Conservation (phyloP, 2,888 invertebrate genomes). For the Anagyrus pseudococci region DNA sequence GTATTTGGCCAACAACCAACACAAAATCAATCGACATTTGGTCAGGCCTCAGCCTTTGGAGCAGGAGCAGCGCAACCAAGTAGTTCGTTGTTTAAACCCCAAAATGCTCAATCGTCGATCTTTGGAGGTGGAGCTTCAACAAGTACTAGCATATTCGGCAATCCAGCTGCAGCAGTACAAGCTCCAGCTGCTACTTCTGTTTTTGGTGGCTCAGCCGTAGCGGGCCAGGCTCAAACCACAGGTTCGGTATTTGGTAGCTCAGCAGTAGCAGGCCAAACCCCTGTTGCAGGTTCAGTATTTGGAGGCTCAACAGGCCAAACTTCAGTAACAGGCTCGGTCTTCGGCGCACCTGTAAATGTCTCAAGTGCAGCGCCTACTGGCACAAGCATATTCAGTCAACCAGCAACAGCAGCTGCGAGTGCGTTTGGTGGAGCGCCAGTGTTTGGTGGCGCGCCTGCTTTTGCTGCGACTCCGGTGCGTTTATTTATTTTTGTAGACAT, state of each 20-base stretch:
- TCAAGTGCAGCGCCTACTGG: constrained; percentile 28
- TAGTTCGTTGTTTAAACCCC: constrained; percentile 47
- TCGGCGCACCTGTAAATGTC: constrained; percentile 40
- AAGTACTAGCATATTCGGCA: constrained; percentile 17
- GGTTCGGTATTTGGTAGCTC: constrained; percentile 49
- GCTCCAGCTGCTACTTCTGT: constrained; percentile 4
- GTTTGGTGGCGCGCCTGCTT: constrained; percentile 49
- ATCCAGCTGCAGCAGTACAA: constrained; percentile 41
- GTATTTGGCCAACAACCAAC: neutral
- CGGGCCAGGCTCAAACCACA: no score
- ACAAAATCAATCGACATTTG: constrained; percentile 44
- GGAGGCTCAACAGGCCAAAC: constrained; percentile 33
- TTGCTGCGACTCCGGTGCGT: constrained; percentile 37
- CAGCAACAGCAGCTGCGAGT: constrained; percentile 41
- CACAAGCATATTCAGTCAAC: constrained; percentile 22
- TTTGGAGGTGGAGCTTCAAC: constrained; percentile 47
- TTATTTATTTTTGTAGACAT: constrained; percentile 49
- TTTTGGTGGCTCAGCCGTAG: constrained; percentile 1
- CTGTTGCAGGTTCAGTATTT: no score
- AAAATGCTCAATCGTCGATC: constrained; percentile 45
- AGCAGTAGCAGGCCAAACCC: constrained; percentile 49
- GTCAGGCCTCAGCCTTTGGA: constrained; percentile 47
- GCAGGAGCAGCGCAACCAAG: constrained; percentile 31
- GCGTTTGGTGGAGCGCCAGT: constrained; percentile 51
- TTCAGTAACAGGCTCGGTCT: constrained; percentile 37